Evolutionary conservation across 2,888 invertebrate species (phyloP), one percentile per base, ranked within the genome.

Genomic region (Microctonus aethiopoides): DNA sequence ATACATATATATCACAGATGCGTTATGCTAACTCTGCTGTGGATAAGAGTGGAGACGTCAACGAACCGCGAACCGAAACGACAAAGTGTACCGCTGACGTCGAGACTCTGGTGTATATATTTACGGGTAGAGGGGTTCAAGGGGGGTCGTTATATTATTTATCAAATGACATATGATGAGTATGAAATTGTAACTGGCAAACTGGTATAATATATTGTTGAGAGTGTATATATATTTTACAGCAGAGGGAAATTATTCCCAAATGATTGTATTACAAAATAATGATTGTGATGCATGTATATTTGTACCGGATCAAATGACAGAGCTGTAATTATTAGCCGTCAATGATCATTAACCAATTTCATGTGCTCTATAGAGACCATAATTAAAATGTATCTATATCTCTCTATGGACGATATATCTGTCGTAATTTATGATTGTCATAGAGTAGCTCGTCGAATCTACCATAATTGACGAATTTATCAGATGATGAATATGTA

Each of bases 311-410:
- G 39, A 39, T 32, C 57, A 29, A 57, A 32, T 57, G 29, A 32
- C n/a, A 26, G 16, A 24, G 61, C 41, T 61, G n/a, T 24, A 39
- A 39, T 39, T 39, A 61, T 22, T 22, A 34, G 24, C 36, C 39
- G 61, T 34, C 61, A 61, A 61, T 61, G 61, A 61, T 61, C n/a
- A 61, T 61, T 24, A 61, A 61, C 41, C 41, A 61, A 61, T 61
- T 61, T 16, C 9, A 6, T 16, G n/a, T 34, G 13, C 61, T 41
- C 39, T 24, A 34, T 26, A 24, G 41, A 24, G 61, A 24, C 1
- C n/a, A 61, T 61, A 36, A 61, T 61, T 61, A 41, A 61, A 61
- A 61, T 39, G 26, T 24, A 24, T 39, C 39, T 39, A 10, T 39
- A 10, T 20, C 32, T 32, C 39, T 39, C 39, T 1, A 46, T 46